phyloP scores from a whole-genome alignment of 1,140 invertebrate species.

The Hylyphantes graminicola region DNA sequence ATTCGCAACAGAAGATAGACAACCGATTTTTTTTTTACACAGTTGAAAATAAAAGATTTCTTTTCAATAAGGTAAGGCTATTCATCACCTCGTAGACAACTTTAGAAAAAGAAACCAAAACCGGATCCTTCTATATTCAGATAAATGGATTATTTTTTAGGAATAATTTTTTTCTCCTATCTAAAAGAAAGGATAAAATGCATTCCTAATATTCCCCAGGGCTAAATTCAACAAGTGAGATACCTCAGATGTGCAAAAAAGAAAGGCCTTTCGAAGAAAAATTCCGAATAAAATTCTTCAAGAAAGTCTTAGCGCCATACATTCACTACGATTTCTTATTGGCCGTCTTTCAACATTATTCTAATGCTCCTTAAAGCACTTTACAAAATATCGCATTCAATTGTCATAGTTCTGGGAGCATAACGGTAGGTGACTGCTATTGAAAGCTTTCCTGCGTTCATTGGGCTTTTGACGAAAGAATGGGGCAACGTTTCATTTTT shows the following conservation, averaged over 20 bases:
- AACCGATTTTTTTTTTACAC: neutral
- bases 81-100: conserved; percentile 33
- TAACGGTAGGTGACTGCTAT: too few species aligned
- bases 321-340: conserved; percentile 1
- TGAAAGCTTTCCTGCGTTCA: too few species aligned
- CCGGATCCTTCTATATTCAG: conserved; percentile 4
- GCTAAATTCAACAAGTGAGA: conserved; percentile 36
- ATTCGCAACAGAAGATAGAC: conserved; percentile 13
- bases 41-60: conserved; percentile 29
- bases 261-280: neutral
- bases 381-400: neutral
- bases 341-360: neutral
- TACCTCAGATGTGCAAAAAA: conserved; percentile 11
- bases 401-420: too few species aligned
- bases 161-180: neutral
- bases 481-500: too few species aligned
- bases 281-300: neutral
- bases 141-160: conserved; percentile 33
- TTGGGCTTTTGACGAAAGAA: too few species aligned
- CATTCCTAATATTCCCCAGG: conserved; percentile 20
- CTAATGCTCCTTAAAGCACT: conserved; percentile 15
- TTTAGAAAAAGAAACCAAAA: conserved; percentile 9
- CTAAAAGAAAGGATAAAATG: conserved; percentile 24
- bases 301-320: neutral
- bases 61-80: conserved; percentile 32